phyloP scores from a whole-genome alignment of 2,113 vertebrate species.

The Mesocricetus auratus region DNA sequence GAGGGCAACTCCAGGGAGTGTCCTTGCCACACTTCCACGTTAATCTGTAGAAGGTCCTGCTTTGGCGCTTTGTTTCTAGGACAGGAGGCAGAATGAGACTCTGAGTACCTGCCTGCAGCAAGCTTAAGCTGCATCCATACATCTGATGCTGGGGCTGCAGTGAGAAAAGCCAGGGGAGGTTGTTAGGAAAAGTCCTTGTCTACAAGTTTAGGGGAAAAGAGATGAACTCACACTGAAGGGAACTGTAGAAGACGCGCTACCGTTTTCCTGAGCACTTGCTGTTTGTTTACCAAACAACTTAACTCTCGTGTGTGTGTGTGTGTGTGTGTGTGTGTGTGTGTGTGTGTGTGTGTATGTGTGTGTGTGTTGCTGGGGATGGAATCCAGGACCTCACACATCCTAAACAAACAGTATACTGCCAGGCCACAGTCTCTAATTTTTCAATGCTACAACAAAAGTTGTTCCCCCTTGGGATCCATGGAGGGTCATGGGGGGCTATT shows the following conservation, averaged over 20 bases:
- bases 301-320: background rate
- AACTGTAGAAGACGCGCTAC: background rate
- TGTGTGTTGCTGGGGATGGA: background rate
- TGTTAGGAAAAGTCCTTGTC: background rate
- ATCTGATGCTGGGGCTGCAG: background rate
- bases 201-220: background rate
- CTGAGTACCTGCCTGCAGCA: background rate
- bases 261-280: background rate
- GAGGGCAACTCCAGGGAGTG: too few species aligned
- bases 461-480: too few species aligned
- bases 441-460: background rate
- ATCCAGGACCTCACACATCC: background rate
- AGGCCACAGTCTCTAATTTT: background rate
- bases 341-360: background rate
- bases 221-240: background rate
- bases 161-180: background rate
- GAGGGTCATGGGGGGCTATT: background rate
- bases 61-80: background rate
- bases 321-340: background rate
- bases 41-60: background rate
- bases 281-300: background rate
- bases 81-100: background rate
- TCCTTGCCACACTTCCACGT: background rate
- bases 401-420: background rate
- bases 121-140: background rate